Percentiles rank a stretch among this genome's conserved stretches.
Conservation (phyloP, 53 echinoderm and acorn worm genomes). For the Echinometra lucunter region DNA sequence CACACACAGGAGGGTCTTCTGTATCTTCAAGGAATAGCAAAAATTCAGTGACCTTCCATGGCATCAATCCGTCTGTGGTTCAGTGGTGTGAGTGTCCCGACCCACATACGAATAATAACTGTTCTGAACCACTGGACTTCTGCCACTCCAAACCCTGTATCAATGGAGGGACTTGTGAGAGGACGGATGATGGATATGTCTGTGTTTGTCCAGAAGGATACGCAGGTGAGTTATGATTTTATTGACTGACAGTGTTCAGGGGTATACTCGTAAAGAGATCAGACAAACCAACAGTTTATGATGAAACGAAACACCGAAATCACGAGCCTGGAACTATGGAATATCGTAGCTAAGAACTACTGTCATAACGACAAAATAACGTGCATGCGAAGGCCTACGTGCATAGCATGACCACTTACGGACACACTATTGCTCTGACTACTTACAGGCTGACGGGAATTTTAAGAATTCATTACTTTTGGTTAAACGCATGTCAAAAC, state of each 20-base stretch:
- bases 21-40: conserved; percentile 73
- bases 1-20: conserved; percentile 71
- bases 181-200: conserved; percentile 76
- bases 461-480: too few species aligned
- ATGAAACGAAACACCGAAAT: background rate
- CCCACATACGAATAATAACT: conserved; percentile 79
- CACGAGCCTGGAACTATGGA: background rate
- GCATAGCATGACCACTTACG: too few species aligned
- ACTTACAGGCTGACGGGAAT: too few species aligned
- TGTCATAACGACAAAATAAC: background rate
- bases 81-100: conserved; percentile 90
- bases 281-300: too few species aligned
- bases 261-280: background rate
- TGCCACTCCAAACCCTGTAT: conserved; percentile 85
- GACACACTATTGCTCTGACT: too few species aligned
- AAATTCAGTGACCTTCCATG: conserved; percentile 78
- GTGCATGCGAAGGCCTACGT: too few species aligned
- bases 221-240: conserved; percentile 71
- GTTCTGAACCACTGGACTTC: conserved; percentile 76
- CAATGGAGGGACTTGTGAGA: conserved; percentile 81
- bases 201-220: conserved; percentile 80
- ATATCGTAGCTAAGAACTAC: background rate
- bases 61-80: conserved; percentile 82
- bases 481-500: too few species aligned
- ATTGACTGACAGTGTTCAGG: background rate